Evolutionary conservation across 2,113 vertebrate genomes (phyloP).

Genomic region (Lamprologus tigripictilis): DNA sequence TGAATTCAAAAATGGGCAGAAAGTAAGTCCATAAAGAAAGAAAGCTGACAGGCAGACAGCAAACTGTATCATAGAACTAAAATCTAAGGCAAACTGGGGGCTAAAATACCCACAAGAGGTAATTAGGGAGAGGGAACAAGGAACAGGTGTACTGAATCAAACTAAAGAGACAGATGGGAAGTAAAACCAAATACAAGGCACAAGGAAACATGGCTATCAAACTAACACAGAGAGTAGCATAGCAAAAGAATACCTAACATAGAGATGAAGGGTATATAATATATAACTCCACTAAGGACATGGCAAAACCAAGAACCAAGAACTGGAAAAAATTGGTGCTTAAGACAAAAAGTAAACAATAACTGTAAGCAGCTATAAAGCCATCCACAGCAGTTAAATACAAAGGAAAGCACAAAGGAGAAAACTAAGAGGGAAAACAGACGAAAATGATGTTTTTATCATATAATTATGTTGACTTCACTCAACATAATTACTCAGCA

Average conservation of each 20-base stretch:
- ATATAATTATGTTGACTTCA: not conserved
- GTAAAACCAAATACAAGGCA: not conserved
- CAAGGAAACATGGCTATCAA: not conserved
- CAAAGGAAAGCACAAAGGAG: not conserved
- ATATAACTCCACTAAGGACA: not conserved
- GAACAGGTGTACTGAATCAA: not conserved
- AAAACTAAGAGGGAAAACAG: not conserved
- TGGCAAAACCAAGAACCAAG: not conserved
- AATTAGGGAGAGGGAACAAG: not conserved
- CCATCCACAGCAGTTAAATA: not conserved
- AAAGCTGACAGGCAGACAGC: not conserved
- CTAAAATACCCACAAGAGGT: not conserved
- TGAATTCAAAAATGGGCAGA: not conserved
- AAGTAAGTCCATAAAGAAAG: not conserved
- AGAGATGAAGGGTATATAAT: not conserved
- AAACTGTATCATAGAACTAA: not conserved
- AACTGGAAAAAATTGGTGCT: not conserved
- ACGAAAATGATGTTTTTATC: accelerated
- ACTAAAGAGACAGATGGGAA: not conserved
- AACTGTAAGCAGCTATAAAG: not conserved
- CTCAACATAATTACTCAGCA: not conserved
- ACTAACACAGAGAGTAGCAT: not conserved
- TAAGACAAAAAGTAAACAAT: not conserved
- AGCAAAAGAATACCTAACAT: not conserved
- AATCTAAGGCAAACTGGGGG: not conserved